Base-by-base conservation (phyloP, 2,797 vertebrate species). In the Tenualosa ilisha region DNA sequence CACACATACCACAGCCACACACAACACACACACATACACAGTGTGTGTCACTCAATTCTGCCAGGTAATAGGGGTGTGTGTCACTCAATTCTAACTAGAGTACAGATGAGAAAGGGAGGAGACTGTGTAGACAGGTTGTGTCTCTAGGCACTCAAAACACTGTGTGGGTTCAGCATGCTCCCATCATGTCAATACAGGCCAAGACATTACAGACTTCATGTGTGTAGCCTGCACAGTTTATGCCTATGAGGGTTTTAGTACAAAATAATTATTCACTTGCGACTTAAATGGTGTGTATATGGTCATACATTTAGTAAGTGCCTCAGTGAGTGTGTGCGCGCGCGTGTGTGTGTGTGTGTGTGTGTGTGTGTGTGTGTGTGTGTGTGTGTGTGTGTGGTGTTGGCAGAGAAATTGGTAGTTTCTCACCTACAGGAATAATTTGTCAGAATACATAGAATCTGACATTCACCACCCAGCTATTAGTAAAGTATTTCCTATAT, bases 391-490 rank as follows among this genome's bases (percentile, higher is more conserved):
- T 59, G 56, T 59, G 56, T 59, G 17, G 84, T 59, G 31, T 31
- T 31, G 31, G 31, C 31, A 31, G 31, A 56, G 49, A 51, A 84
- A 56, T 88, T 91, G 89, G 93, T 93, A 85, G 92, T 31, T n/a
- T n/a, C n/a, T n/a, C n/a, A 31, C 31, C 31, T 31, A 46, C 46
- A 46, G 31, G 13, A 2, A 17, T 75, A 75, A 40, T 75, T 75
- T 13, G 15, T 75, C 13, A 40, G 31, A 17, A 40, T 37, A 15
- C 37, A 37, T 40, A 31, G 31, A 40, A 13, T 31, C 68, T 24
- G n/a, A 31, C 63, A 65, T 13, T 11, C 63, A 65, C 63, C 0
- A 12, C 12, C 31, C 1, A 22, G 31, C 50, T 26, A 37, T 26
- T 72, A 5, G 15, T 72, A 31, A 15, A 37, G 65, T 15, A 15